phyloP scores from a whole-genome alignment of 2,888 invertebrate genomes.

The Ypsolopha sequella region DNA sequence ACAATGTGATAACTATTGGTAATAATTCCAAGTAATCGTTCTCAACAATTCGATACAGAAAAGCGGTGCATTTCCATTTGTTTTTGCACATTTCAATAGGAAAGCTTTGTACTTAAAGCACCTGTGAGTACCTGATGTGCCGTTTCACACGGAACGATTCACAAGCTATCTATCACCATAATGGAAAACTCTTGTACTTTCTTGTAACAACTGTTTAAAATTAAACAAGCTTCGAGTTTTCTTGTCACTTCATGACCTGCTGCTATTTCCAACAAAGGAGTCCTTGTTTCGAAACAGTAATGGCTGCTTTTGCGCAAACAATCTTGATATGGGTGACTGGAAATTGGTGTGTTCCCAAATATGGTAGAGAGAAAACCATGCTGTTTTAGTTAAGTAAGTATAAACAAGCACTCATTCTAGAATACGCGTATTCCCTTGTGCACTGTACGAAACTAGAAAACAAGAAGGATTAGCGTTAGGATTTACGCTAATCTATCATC shows the following conservation, averaged over 20 bases:
- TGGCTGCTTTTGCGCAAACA: not conserved
- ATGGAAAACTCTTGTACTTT: conserved; percentile 52
- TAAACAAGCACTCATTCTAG: too few species aligned
- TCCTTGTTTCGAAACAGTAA: not conserved
- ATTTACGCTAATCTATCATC: too few species aligned
- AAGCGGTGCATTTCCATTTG: not conserved
- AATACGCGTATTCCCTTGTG: too few species aligned
- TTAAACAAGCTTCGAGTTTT: not conserved
- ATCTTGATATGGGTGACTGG: not conserved
- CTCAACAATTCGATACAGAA: too few species aligned
- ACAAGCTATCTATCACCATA: conserved; percentile 15
- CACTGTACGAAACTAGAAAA: too few species aligned
- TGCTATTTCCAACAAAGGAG: not conserved
- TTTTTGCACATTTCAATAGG: not conserved
- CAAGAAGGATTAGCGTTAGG: too few species aligned
- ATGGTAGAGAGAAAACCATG: not conserved
- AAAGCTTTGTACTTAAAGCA: not conserved
- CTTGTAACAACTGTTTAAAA: not conserved
- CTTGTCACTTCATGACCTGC: not conserved
- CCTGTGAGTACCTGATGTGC: conserved; percentile 15
- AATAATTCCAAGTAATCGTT: too few species aligned
- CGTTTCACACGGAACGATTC: conserved; percentile 35
- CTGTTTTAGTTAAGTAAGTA: not conserved
- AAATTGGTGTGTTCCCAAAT: not conserved
- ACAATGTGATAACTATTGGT: not conserved